These are phyloP conservation scores for Coelinius sp. DNA, from an alignment of 2,888 invertebrate species.

Conservation along the genomic window DNA sequence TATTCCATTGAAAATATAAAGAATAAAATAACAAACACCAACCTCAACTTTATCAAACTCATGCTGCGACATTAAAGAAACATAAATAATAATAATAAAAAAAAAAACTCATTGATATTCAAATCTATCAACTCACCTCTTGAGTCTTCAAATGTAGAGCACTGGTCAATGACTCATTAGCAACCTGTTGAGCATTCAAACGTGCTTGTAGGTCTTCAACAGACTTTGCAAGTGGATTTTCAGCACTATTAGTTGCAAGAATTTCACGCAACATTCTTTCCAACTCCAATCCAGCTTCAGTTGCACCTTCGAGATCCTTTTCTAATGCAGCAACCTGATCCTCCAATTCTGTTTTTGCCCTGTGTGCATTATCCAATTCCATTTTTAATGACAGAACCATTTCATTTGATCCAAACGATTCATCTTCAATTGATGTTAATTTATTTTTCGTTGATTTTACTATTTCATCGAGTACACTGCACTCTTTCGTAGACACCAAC, in stretches of 20 bases:
- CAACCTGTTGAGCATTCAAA: conserved; percentile 77
- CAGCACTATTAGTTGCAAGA: conserved; percentile 77
- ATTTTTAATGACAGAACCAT: conserved; percentile 79
- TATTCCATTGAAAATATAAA: conserved; percentile 2
- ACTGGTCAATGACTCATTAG: conserved; percentile 69
- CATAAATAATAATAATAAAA: conserved; percentile 21
- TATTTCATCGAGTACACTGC: conserved; percentile 74
- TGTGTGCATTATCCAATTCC: conserved; percentile 75
- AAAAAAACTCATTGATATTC: too few species aligned
- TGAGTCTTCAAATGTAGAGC: conserved; percentile 68
- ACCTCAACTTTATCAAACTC: conserved; percentile 62
- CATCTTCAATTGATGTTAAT: conserved; percentile 78
- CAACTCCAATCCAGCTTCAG: conserved; percentile 84
- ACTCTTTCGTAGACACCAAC: conserved; percentile 74
- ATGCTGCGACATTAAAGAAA: conserved; percentile 52
- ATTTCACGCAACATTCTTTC: conserved; percentile 79
- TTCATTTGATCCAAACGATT: conserved; percentile 81
- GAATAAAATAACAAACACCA: conserved; percentile 43
- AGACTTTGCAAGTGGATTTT: conserved; percentile 76
- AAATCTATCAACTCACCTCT: conserved; percentile 62
- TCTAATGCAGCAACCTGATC: conserved; percentile 80
- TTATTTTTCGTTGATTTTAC: conserved; percentile 65
- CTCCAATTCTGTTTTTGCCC: conserved; percentile 73
- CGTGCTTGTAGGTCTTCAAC: conserved; percentile 79
- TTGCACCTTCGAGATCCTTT: conserved; percentile 85